A percentile compares a stretch with the other conserved stretches of the same genome.
These are phyloP conservation scores for Loxodonta africana DNA, from an alignment of 2,113 vertebrate species.

Conservation along the genomic window DNA sequence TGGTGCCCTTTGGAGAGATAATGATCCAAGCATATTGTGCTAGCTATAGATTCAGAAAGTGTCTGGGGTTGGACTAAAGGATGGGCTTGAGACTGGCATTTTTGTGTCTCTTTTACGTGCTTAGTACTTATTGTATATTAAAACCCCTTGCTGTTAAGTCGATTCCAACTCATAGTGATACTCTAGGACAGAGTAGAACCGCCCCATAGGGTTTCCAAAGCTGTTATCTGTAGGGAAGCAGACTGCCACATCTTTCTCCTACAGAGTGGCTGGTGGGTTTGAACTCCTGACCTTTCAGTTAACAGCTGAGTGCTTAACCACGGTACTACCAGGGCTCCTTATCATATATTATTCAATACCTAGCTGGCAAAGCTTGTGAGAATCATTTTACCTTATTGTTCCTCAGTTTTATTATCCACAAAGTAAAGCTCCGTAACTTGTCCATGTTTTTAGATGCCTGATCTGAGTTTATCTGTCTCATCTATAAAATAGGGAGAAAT, in stretches of 20 bases:
- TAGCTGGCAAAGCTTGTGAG: neutral
- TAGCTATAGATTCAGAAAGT: conserved; percentile 39
- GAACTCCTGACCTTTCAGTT: neutral
- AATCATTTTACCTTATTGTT: neutral
- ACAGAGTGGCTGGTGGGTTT: neutral
- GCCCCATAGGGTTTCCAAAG: no score
- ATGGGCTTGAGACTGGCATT: neutral
- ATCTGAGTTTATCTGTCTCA: neutral
- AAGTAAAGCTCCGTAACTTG: neutral
- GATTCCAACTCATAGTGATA: neutral
- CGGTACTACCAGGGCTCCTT: neutral
- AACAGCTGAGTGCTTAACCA: neutral
- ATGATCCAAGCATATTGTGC: conserved; percentile 28
- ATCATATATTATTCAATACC: neutral
- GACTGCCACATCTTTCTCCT: no score
- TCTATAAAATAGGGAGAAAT: neutral
- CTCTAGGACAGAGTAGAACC: no score
- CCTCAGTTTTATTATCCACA: neutral
- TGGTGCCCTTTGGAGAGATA: conserved; percentile 13
- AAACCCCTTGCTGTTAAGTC: neutral
- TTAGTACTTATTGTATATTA: neutral
- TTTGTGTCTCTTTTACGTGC: neutral
- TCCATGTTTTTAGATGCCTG: neutral
- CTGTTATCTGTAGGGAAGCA: no score
- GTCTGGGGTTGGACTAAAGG: neutral